Conservation (phyloP, 2,888 invertebrate species). For the Taphrorychus bicolor region DNA sequence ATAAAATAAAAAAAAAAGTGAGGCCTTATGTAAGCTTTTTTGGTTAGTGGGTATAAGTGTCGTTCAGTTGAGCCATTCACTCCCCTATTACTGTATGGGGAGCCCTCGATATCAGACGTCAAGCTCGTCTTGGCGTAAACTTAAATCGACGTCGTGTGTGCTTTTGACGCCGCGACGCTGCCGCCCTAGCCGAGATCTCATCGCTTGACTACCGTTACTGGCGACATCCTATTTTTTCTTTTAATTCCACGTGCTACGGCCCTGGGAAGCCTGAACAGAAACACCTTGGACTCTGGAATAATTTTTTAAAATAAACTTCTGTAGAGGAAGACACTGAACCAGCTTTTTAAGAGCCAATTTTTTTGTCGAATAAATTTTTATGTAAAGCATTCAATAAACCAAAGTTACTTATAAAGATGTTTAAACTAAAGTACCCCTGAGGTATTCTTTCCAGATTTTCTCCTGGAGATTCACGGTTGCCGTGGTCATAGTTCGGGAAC, state of each 20-base stretch:
- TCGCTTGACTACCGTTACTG: constrained; percentile 32
- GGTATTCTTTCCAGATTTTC: background rate
- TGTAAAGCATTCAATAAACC: no score
- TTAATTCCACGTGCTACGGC: constrained; percentile 17
- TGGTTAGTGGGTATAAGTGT: background rate
- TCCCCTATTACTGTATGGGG: background rate
- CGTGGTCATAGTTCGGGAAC: constrained; percentile 16
- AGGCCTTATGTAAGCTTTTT: no score
- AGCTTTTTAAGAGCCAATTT: no score
- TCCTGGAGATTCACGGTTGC: background rate
- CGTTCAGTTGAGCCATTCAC: background rate
- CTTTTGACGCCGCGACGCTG: constrained; percentile 35
- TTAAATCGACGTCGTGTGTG: constrained; percentile 36
- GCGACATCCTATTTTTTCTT: constrained; percentile 20
- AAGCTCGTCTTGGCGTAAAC: constrained; percentile 12
- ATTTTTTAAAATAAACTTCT: no score
- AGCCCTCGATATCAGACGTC: background rate
- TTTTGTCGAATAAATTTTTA: no score
- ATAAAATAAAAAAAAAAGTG: no score
- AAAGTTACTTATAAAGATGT: background rate
- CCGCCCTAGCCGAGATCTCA: constrained; percentile 23
- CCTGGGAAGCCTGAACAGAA: background rate
- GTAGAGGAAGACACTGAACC: no score
- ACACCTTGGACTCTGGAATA: no score
- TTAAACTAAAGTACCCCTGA: background rate